phyloP scores from a whole-genome alignment of 2,113 vertebrate genomes.

The Psittacula cyanocephala region DNA sequence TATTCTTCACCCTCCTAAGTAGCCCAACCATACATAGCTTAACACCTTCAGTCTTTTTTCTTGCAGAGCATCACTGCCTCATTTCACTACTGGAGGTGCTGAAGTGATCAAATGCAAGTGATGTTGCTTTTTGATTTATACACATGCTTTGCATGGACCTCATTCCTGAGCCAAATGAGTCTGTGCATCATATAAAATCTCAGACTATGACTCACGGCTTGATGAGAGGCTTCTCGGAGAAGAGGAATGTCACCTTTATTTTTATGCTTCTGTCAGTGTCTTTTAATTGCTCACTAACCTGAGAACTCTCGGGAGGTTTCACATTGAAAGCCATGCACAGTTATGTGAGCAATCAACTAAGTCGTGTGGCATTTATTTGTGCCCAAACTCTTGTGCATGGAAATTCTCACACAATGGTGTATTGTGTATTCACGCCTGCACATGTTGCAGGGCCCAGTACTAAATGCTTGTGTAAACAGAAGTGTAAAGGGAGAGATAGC shows the following conservation, averaged over 20 bases:
- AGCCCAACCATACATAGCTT: background rate
- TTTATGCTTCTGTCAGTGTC: background rate
- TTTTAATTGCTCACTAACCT: background rate
- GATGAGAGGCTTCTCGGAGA: background rate
- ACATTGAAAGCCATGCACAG: background rate
- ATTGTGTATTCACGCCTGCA: background rate
- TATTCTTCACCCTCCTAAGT: background rate
- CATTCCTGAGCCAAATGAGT: background rate
- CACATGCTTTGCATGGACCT: background rate
- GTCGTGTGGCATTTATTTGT: background rate
- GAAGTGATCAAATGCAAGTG: background rate
- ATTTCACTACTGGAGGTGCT: background rate
- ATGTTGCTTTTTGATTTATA: background rate
- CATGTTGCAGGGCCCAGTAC: background rate
- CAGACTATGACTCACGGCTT: background rate
- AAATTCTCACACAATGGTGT: background rate
- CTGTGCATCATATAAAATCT: background rate
- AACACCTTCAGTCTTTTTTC: background rate
- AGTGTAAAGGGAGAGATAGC: background rate
- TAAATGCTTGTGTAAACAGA: background rate
- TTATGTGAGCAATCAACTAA: background rate
- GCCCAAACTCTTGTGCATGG: background rate
- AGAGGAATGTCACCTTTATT: constrained; percentile 37
- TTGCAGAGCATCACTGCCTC: background rate
- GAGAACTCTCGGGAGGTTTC: background rate